Base-by-base conservation (phyloP, 2,888 invertebrate genomes). In the Hoplodrina blanda region DNA sequence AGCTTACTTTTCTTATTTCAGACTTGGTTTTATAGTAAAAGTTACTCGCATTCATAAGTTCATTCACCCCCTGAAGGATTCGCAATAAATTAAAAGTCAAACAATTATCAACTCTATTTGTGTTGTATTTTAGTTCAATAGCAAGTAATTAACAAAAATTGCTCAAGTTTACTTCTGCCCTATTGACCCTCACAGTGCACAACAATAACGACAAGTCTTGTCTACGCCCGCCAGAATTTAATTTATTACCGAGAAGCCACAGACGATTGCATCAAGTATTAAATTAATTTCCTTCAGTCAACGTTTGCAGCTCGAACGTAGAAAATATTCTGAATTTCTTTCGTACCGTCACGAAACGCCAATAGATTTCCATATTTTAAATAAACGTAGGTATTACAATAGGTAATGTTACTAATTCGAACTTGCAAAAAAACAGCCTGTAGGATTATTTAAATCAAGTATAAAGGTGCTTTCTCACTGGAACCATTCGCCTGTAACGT, bases 391-490 rank as follows among this genome's bases (percentile, higher is more conserved):
- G 7, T 33, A 33, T 33, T 33, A 37, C 37, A 4, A 64, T 53
- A 15, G 56, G 57, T 25, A 57, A 62, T 59, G 54, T 54, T 56
- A 19, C 60, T 60, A 54, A 53, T 63, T 69, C 15, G 17, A 17
- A 37, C 20, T 52, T 44, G 54, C 59, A 66, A 80, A 46, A 46
- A 17, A 17, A 46, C 17, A 17, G 46, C 17, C 17, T 46, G 15
- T 46, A 7, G 41, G 5, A 41, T 61, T 66, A 72, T n/a, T n/a
- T 79, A 79, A 76, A 76, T 72, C 76, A 80, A 79, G 62, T 52
- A 57, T 44, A 54, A 37, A 37, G 37, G 37, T 37, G 37, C 37
- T 37, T 37, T 1, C 37, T 37, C 37, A 37, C 37, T 8, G 37
- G 7, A 8, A 37, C 8, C 8, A 8, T 37, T 37, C 8, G 8